phyloP scores from a whole-genome alignment of 2,888 invertebrate species.

The Euplexia lucipara region DNA sequence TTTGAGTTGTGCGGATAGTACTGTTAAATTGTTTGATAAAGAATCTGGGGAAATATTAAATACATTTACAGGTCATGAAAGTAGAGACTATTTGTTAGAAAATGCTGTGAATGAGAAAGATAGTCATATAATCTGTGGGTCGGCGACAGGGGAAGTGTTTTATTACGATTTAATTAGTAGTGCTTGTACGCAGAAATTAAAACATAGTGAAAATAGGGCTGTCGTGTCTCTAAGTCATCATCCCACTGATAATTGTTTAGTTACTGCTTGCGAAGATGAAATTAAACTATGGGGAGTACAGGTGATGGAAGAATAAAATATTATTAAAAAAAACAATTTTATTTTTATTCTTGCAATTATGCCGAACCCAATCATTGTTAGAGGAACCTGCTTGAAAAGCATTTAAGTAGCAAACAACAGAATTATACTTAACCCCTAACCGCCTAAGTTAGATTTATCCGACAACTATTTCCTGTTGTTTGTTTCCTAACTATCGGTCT shows the following conservation, averaged over 20 bases:
- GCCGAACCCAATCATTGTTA: no score
- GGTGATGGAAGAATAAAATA: constrained; percentile 70
- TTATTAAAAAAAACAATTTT: background rate
- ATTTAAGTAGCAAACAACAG: no score
- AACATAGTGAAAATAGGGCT: constrained; percentile 91
- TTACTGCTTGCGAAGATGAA: constrained; percentile 94
- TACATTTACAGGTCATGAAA: constrained; percentile 96
- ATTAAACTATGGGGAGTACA: constrained; percentile 93
- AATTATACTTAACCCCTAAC: no score
- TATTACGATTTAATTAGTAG: constrained; percentile 97
- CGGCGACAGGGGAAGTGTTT: constrained; percentile 96
- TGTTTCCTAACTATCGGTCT: no score
- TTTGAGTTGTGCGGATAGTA: constrained; percentile 95
- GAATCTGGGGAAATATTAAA: constrained; percentile 86
- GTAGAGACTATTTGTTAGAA: constrained; percentile 96
- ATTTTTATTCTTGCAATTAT: background rate
- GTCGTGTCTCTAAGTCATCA: constrained; percentile 96
- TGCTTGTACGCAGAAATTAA: constrained; percentile 81
- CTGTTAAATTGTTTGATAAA: constrained; percentile 97
- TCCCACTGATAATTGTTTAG: constrained; percentile 93
- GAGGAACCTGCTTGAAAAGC: no score
- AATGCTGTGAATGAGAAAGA: constrained; percentile 96
- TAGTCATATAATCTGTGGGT: constrained; percentile 96
- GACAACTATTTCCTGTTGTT: no score
- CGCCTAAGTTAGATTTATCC: no score